Evolutionary conservation across 2,797 vertebrate genomes (phyloP).

Genomic region (Pangasius sanitwongsei): DNA sequence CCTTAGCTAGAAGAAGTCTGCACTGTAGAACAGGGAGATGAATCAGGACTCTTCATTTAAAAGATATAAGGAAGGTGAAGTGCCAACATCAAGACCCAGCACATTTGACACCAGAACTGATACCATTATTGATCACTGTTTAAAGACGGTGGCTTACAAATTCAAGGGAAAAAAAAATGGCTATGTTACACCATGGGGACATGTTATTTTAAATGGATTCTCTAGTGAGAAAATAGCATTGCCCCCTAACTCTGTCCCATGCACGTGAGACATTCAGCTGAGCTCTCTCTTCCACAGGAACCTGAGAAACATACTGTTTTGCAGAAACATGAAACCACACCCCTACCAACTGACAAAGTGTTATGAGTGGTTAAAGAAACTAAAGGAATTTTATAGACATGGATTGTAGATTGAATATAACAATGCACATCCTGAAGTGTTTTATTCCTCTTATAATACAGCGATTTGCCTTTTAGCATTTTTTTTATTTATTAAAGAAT

Average conservation of each 20-base stretch:
- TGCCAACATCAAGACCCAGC: neutral
- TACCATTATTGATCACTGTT: neutral
- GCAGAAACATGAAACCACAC: neutral
- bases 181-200: neutral
- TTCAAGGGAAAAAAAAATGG: neutral
- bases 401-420: neutral
- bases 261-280: neutral
- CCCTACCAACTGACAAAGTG: neutral
- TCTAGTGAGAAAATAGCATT: neutral
- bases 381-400: constrained; percentile 6
- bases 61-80: neutral
- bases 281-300: neutral
- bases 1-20: neutral
- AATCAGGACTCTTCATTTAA: neutral
- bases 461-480: neutral
- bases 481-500: neutral
- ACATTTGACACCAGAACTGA: neutral
- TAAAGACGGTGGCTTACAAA: neutral
- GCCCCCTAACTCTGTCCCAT: neutral
- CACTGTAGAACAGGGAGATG: neutral
- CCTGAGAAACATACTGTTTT: neutral
- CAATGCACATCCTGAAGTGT: neutral
- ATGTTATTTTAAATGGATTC: neutral
- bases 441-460: neutral
- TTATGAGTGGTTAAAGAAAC: neutral